Base-by-base conservation (phyloP, 1,140 invertebrate genomes). In the Aphelenchoides besseyi region DNA sequence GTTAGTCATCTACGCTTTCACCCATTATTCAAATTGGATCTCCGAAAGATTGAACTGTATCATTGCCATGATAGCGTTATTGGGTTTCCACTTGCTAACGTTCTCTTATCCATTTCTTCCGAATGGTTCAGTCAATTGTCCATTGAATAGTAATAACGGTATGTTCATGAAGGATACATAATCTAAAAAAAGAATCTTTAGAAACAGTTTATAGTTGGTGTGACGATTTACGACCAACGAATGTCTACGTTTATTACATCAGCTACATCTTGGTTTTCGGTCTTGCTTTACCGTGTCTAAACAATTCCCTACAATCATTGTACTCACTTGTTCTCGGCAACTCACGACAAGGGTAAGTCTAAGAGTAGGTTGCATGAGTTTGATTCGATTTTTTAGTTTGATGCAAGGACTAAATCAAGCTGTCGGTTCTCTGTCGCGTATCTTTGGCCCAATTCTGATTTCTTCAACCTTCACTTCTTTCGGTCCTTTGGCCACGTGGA, bases 361-460 rank as follows among this genome's bases (percentile, higher is more conserved):
- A n/a, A n/a, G n/a, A n/a, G n/a, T n/a, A n/a, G n/a, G n/a, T n/a
- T n/a, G n/a, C n/a, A n/a, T n/a, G n/a, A n/a, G n/a, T n/a, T n/a
- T n/a, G n/a, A n/a, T n/a, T n/a, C n/a, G n/a, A n/a, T n/a, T n/a
- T n/a, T n/a, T n/a, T n/a, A n/a, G n/a, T n/a, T 78, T 69, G 5
- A 68, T 81, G 70, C 77, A 78, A 54, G 77, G 77, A 0, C 55
- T 78, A n/a, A 81, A 81, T 41, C 77, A 78, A 63, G 74, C 73
- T 1, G 67, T 75, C 23, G 77, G 77, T 0, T 70, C 68, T 41
- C 53, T 80, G 9, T 79, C 77, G 0, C 41, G 77, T 33, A 78
- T 78, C 35, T 32, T 78, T 23, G 77, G 74, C 2, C 77, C 77
- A 2, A 8, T 78, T 2, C 33, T 79, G 3, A 82, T 78, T 72